Evolutionary conservation across 2,113 vertebrate genomes (phyloP), one percentile per base, ranked within the genome.

Genomic region (Malaclemys terrapin): DNA sequence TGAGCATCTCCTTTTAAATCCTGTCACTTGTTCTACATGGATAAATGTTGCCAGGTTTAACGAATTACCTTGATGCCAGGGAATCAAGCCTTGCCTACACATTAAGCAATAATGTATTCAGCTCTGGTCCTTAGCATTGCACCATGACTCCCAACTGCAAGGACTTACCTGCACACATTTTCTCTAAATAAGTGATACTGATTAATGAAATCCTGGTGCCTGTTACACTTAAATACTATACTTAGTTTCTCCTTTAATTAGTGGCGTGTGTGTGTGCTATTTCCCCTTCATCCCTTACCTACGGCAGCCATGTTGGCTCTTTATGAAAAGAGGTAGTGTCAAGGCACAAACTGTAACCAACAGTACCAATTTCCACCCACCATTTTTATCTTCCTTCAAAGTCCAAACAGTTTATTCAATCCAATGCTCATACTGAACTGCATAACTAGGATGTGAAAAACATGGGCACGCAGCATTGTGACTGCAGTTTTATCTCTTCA

Each of bases 21-120:
- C 19, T 79, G 38, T 38, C 8, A 76, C 53, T 42, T 56, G 24
- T 45, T 42, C 83, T 45, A 42, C 38, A 12, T 3, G 13, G 31
- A 85, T 29, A 78, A 96, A 24, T 50, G 82, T 11, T 84, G 50
- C 50, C 88, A 88, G 88, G 91, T 85, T 92, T 83, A 94, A 88
- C 27, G 6, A 76, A 76, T 76, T 76, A 76, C 22, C 20, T 76
- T 76, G 75, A 45, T 76, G 12, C 25, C 22, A 45, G 69, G 22
- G 25, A 27, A 76, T 45, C 24, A 76, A 42, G 75, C 75, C 75
- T 47, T 42, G 42, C 42, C 35, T 45, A 76, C 10, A 47, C 42
- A 76, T 47, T 27, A 76, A 76, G 38, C 22, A 76, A 42, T 47
- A 45, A 45, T 45, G 24, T 13, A 45, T 76, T 47, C 11, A 45